Evolutionary conservation across 2,113 vertebrate genomes (phyloP), one percentile per base, ranked within the genome.

Genomic region (Physeter macrocephalus): DNA sequence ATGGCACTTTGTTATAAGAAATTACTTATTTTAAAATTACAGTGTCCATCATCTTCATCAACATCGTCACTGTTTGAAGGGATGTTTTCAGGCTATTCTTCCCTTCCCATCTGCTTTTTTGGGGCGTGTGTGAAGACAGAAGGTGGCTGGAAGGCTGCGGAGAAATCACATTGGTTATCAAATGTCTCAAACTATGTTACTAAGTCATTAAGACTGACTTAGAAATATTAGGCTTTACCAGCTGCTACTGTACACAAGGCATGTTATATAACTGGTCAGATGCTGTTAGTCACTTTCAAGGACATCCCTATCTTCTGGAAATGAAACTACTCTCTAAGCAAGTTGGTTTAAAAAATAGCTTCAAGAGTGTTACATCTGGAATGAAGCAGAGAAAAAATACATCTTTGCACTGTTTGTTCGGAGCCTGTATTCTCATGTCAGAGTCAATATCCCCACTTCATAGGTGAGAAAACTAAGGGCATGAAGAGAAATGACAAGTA

Each of bases 241-340:
- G n/a, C 25, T 87, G 15, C 67, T 29, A 8, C 5, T 31, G 0
- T 36, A 66, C 61, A 21, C 21, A 34, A 27, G 8, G 13, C 8
- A 43, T 0, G 0, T 23, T 82, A 75, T 31, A 49, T 52, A 78
- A 49, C 6, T 3, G 10, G 14, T 59, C 36, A 78, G 69, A n/a
- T 52, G 21, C 21, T 29, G 8, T 27, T n/a, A n/a, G 67, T 36
- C 29, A n/a, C n/a, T 64, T 86, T 59, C n/a, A 61, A 62, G 34
- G 29, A 66, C 41, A 67, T 41, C 41, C 52, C 31, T 66, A 29
- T 8, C 41, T 86, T 82, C 78, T 86, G 39, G 90, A 91, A 94
- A 90, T 27, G 77, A 84, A 72, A 69, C 13, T 31, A 31, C 25
- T 81, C 52, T 85, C 66, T 25, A 61, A 93, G 46, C 11, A 93